Conservation (phyloP, 2,888 invertebrate genomes). For the Tinea pellionella region DNA sequence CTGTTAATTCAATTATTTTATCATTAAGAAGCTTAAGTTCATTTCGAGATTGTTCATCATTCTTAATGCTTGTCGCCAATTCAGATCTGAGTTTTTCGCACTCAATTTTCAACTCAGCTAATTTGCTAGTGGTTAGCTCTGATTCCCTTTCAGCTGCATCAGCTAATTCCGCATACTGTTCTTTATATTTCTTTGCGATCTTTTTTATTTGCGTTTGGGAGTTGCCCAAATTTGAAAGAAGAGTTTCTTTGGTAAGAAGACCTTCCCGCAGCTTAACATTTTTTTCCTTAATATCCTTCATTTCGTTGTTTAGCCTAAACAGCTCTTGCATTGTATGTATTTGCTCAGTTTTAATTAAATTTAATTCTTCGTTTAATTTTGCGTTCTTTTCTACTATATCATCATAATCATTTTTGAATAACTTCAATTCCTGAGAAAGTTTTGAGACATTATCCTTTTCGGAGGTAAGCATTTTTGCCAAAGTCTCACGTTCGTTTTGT, state of each 20-base stretch:
- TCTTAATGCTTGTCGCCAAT: conserved; percentile 70
- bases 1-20: conserved; percentile 78
- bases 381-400: conserved; percentile 73
- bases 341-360: conserved; percentile 67
- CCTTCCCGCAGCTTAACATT: conserved; percentile 74
- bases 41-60: conserved; percentile 74
- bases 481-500: conserved; percentile 83
- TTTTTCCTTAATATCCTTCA: conserved; percentile 70
- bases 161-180: conserved; percentile 63
- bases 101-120: conserved; percentile 50
- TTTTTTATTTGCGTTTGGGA: conserved; percentile 82
- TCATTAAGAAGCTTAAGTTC: conserved; percentile 80
- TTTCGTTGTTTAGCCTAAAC: conserved; percentile 71
- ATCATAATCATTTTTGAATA: conserved; percentile 75
- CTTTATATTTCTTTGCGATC: conserved; percentile 94
- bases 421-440: conserved; percentile 74
- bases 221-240: conserved; percentile 75
- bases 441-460: conserved; percentile 80
- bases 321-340: conserved; percentile 72
- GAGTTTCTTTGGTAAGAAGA: conserved; percentile 73
- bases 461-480: conserved; percentile 80
- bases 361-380: conserved; percentile 73
- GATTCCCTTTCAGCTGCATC: neutral
- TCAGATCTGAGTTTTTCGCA: conserved; percentile 75
- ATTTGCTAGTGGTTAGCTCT: conserved; percentile 49